Percentiles rank a stretch among this genome's conserved stretches.
phyloP scores from a whole-genome alignment of 2,797 vertebrate species.

The Phataginus tricuspis region DNA sequence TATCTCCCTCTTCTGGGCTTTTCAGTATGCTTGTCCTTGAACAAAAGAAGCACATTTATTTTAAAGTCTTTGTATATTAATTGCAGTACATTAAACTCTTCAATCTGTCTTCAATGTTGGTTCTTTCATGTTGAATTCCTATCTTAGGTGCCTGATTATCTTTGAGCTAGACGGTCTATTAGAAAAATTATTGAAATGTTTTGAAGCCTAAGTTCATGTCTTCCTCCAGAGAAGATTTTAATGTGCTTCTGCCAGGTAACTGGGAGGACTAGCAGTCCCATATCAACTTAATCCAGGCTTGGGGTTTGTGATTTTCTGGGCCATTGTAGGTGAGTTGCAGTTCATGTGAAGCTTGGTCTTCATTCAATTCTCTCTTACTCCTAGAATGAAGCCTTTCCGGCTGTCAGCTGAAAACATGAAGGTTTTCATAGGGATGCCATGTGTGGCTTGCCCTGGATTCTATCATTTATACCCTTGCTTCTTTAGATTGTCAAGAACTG shows the following conservation, averaged over 20 bases:
- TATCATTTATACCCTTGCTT: background rate
- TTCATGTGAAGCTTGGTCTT: background rate
- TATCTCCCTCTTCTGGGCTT: background rate
- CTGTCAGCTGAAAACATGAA: background rate
- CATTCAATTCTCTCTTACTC: background rate
- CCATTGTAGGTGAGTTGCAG: background rate
- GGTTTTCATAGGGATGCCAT: background rate
- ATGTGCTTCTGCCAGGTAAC: background rate
- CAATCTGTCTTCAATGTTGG: background rate
- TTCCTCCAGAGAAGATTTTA: slow-evolving; percentile 1
- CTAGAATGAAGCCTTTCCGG: background rate
- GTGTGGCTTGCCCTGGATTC: too few relatives aligned
- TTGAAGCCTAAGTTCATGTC: background rate
- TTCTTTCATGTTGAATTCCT: background rate
- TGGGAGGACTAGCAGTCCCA: background rate
- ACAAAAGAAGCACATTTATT: background rate
- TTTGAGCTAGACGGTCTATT: background rate
- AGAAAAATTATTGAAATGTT: background rate
- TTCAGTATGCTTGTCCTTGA: background rate
- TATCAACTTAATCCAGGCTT: background rate
- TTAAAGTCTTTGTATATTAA: background rate
- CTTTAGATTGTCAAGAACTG: background rate
- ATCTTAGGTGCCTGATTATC: background rate
- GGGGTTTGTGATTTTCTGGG: background rate
- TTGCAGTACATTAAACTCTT: background rate